These are phyloP conservation scores for Fragum whitleyi DNA, from an alignment of 2,888 invertebrate species.

Conservation along the genomic window DNA sequence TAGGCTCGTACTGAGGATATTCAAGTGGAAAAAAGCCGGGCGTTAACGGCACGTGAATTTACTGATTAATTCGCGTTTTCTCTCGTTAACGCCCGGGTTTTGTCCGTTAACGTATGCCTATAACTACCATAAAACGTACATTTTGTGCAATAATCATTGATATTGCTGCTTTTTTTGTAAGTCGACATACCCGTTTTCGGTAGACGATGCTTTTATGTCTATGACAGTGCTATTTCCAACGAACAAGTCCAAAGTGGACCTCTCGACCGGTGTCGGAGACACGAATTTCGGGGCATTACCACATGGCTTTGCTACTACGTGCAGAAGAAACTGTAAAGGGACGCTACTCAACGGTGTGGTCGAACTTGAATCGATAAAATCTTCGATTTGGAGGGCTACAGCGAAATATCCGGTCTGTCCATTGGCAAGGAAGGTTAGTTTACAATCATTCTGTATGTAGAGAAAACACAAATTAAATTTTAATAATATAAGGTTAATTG, in stretches of 20 bases:
- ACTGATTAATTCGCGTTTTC: no score
- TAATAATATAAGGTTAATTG: not conserved
- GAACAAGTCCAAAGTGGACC: not conserved
- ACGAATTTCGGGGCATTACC: not conserved
- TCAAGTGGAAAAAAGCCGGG: no score
- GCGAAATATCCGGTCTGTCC: slow-evolving; percentile 5
- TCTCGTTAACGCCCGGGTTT: no score
- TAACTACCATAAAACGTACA: no score
- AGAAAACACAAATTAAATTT: no score
- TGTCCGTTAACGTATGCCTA: no score
- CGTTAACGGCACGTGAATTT: no score
- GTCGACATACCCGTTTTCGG: slow-evolving; percentile 4
- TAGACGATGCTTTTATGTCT: not conserved
- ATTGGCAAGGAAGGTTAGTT: not conserved
- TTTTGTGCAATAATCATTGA: no score
- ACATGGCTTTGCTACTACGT: not conserved
- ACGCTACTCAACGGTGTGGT: slow-evolving; percentile 9
- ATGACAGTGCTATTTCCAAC: not conserved
- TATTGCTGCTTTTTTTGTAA: no score
- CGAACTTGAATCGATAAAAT: not conserved
- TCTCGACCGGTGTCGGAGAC: not conserved
- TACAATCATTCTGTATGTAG: not conserved
- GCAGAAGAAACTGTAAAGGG: not conserved
- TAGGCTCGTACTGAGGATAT: no score
- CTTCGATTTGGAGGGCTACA: slow-evolving; percentile 18